Percentiles rank a stretch among this genome's conserved stretches.
Conservation (phyloP, 1,140 invertebrate species). For the Megalonaias nervosa region DNA sequence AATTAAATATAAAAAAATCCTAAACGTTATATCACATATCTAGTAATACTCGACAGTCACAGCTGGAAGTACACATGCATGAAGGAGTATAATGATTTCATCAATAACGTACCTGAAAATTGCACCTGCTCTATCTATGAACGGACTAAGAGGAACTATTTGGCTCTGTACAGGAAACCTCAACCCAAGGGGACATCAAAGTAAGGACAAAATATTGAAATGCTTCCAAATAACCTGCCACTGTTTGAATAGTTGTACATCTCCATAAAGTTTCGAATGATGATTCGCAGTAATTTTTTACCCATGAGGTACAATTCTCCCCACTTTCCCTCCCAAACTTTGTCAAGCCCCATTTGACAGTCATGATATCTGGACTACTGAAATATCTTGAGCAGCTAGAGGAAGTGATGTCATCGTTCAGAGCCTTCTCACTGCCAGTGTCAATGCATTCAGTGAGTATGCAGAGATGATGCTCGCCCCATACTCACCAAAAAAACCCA, state of each 20-base stretch:
- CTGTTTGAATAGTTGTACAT: slow-evolving; percentile 21
- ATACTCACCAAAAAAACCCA: slow-evolving; percentile 2
- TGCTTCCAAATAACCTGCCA: background rate
- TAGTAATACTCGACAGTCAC: background rate
- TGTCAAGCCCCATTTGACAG: background rate
- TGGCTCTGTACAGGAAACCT: background rate
- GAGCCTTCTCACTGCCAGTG: background rate
- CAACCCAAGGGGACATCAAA: background rate
- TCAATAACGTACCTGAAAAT: background rate
- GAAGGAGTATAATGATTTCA: background rate
- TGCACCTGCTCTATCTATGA: background rate
- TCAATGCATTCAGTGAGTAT: slow-evolving; percentile 12
- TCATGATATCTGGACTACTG: background rate
- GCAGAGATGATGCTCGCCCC: slow-evolving; percentile 9
- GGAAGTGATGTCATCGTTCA: background rate
- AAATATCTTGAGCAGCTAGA: background rate
- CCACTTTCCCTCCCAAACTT: slow-evolving; percentile 6
- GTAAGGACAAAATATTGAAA: slow-evolving; percentile 5
- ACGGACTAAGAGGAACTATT: background rate
- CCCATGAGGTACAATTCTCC: slow-evolving; percentile 9
- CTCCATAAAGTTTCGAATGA: slow-evolving; percentile 11
- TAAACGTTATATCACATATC: no score
- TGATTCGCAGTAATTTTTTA: slow-evolving; percentile 19
- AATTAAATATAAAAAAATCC: no score
- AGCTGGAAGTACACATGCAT: background rate